Conservation (phyloP, 2,888 invertebrate genomes). For the Tenthredo amoena region DNA sequence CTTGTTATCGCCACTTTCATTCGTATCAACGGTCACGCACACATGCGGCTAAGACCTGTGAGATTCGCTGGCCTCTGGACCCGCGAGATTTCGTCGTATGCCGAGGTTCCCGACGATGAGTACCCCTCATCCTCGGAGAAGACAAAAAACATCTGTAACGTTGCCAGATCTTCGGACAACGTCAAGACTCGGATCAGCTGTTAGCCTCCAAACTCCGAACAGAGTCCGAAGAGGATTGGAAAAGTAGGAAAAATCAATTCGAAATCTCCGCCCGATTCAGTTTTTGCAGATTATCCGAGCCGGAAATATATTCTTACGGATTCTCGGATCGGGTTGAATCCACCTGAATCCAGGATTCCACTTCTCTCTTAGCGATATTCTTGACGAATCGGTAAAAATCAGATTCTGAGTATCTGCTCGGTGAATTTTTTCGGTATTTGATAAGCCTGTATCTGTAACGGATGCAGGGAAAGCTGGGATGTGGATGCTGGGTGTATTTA, state of each 20-base stretch:
- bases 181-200: slow-evolving; percentile 7
- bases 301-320: slow-evolving; percentile 1
- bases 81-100: neutral
- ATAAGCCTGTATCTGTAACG: neutral
- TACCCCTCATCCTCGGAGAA: neutral
- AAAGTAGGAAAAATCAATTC: neutral
- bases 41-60: too few species aligned
- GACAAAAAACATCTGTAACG: slow-evolving; percentile 16
- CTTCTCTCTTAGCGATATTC: neutral
- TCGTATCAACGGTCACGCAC: neutral
- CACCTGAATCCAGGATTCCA: neutral
- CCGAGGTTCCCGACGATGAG: neutral
- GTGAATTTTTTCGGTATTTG: neutral
- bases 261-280: neutral
- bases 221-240: neutral
- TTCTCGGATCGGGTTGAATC: neutral
- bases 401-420: neutral
- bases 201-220: neutral
- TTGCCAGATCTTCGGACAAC: slow-evolving; percentile 38
- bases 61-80: too few species aligned
- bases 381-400: neutral
- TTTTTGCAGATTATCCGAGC: neutral
- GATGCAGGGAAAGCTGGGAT: neutral
- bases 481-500: neutral
- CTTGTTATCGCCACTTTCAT: neutral